Evolutionary conservation across 2,797 vertebrate genomes (phyloP).

Genomic region (Acropternis orthonyx): DNA sequence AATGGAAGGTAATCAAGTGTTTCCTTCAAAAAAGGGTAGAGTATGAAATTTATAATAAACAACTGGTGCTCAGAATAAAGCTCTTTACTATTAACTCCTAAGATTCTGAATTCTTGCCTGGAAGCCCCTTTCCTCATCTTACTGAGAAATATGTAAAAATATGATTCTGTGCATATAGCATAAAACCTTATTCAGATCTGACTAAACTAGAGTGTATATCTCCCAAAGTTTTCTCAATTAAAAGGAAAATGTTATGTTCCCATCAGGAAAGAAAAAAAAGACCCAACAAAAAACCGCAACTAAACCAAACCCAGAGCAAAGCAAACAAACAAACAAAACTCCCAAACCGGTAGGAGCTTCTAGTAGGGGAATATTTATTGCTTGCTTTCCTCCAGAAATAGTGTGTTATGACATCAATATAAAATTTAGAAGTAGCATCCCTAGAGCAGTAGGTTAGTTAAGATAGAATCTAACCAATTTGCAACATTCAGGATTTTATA

Average conservation of each 20-base stretch:
- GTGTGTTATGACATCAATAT: not conserved
- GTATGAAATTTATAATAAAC: not conserved
- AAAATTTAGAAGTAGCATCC: not conserved
- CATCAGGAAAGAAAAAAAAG: not conserved
- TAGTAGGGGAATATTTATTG: not conserved
- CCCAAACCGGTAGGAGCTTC: not conserved
- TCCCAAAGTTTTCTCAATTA: not conserved
- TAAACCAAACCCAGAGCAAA: not conserved
- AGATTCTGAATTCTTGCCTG: not conserved
- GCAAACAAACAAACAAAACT: not conserved
- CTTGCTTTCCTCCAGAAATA: not conserved
- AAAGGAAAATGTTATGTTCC: not conserved
- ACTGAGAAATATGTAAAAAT: not conserved
- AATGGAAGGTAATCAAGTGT: not conserved
- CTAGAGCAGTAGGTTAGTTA: not conserved
- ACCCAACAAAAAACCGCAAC: too few relatives aligned
- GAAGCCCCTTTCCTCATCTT: not conserved
- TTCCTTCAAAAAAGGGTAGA: not conserved
- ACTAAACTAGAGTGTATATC: not conserved
- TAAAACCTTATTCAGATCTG: not conserved
- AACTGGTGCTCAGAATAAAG: not conserved
- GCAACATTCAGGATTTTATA: not conserved
- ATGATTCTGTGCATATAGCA: not conserved
- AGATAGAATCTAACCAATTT: not conserved
- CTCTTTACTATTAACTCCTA: not conserved